Percentiles rank a stretch among this genome's conserved stretches.
These are phyloP conservation scores for Aricia artaxerxes DNA, from an alignment of 2,888 invertebrate genomes.

Conservation along the genomic window DNA sequence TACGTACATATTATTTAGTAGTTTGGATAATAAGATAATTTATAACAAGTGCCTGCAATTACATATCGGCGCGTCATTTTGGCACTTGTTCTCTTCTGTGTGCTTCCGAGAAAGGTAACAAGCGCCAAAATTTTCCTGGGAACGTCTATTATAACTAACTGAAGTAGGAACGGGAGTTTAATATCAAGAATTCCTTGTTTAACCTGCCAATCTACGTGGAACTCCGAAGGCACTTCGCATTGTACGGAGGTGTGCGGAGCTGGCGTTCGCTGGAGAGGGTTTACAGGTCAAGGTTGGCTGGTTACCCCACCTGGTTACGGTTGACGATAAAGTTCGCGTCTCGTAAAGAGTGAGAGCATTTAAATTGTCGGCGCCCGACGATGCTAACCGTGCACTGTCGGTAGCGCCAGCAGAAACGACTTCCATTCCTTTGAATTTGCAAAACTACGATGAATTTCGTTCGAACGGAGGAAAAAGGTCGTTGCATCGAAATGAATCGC, in stretches of 20 bases:
- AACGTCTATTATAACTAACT: conserved; percentile 64
- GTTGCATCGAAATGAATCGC: neutral
- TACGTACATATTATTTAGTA: no score
- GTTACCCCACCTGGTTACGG: conserved; percentile 67
- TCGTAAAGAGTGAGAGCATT: conserved; percentile 72
- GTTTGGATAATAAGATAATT: no score
- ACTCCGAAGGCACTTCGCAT: conserved; percentile 39
- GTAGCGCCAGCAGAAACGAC: conserved; percentile 55
- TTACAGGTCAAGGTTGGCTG: conserved; percentile 55
- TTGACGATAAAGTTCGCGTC: conserved; percentile 73
- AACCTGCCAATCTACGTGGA: conserved; percentile 52
- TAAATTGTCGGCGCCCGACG: conserved; percentile 72
- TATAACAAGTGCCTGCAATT: neutral
- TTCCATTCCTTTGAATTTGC: conserved; percentile 1
- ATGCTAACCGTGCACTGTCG: conserved; percentile 68
- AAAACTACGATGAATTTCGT: neutral
- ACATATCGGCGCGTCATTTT: neutral
- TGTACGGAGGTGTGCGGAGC: conserved; percentile 39
- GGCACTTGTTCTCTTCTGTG: neutral
- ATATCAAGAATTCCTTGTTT: conserved; percentile 69
- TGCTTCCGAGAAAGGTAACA: conserved; percentile 37
- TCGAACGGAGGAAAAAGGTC: neutral
- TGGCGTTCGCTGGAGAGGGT: conserved; percentile 43
- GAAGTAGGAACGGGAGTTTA: conserved; percentile 68
- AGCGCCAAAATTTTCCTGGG: conserved; percentile 63